Evolutionary conservation across 2,113 vertebrate genomes (phyloP).

Genomic region (Syrmaticus mikado): DNA sequence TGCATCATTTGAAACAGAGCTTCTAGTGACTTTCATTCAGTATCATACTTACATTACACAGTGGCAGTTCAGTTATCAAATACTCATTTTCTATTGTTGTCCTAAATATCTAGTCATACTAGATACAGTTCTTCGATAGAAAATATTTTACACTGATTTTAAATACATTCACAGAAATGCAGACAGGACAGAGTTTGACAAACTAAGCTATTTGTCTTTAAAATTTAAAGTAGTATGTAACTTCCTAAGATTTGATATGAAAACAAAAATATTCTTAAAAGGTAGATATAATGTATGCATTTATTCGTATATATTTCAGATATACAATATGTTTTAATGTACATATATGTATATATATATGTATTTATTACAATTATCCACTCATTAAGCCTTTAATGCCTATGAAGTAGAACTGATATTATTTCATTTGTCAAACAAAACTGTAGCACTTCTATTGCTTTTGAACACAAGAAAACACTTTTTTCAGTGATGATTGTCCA

Average conservation of each 20-base stretch:
- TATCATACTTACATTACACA: background rate
- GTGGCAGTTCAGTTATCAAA: background rate
- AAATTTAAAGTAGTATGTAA: background rate
- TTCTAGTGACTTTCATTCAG: background rate
- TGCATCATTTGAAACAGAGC: background rate
- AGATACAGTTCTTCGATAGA: background rate
- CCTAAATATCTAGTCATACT: background rate
- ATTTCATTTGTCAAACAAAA: background rate
- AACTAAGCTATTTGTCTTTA: background rate
- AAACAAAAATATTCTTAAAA: background rate
- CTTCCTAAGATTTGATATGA: background rate
- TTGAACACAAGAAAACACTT: background rate
- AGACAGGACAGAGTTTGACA: background rate
- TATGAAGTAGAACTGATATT: background rate
- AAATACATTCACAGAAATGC: background rate
- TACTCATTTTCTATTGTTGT: background rate
- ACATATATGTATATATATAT: background rate
- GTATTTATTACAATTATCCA: background rate
- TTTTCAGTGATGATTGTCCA: background rate
- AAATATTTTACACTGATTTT: background rate
- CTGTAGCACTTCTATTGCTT: background rate
- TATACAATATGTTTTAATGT: background rate
- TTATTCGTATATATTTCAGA: background rate
- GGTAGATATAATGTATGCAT: background rate
- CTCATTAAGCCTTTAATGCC: background rate